Evolutionary conservation across 2,113 vertebrate species (phyloP), one percentile per base, ranked within the genome.

Genomic region (Thinocorus orbignyianus): DNA sequence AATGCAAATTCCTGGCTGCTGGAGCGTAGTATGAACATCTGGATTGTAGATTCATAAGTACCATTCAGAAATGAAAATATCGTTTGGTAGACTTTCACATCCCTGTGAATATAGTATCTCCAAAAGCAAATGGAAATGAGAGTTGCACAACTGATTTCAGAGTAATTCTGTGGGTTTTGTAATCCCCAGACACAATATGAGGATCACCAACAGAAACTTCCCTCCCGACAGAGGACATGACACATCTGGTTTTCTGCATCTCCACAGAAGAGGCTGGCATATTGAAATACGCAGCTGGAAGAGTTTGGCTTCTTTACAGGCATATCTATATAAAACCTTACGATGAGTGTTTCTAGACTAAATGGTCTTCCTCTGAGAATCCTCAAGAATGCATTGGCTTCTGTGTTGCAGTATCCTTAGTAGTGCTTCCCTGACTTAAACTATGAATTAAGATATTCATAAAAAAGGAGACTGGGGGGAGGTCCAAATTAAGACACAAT

Each of bases 311-410:
- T 68, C 77, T 65, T 68, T 62, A 33, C 42, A 44, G 18, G 4
- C 24, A 89, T 73, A 89, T 19, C 33, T 93, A 89, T 93, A 74
- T 64, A 49, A 84, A 92, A 86, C 35, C 46, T 88, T 81, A 35
- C 1, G 17, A 76, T 91, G 60, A 68, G 20, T 76, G 66, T 74
- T 93, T 90, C 86, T 91, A 69, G 52, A 94, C 49, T 83, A 93
- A 97, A 93, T 58, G 30, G 4, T 62, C 55, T 90, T 88, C 71
- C 85, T 96, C 68, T 82, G 64, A 94, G 74, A 93, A 95, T 86
- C 74, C 65, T 76, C 51, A 35, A 54, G 55, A 91, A 90, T 73
- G 37, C 30, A 65, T 35, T 92, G 65, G 20, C 28, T 94, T 84
- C 85, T 68, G 37, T 95, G 39, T 73, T 87, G 66, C 39, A 66